phyloP scores from a whole-genome alignment of 2,888 invertebrate species.

The Drosophila acutilabella region DNA sequence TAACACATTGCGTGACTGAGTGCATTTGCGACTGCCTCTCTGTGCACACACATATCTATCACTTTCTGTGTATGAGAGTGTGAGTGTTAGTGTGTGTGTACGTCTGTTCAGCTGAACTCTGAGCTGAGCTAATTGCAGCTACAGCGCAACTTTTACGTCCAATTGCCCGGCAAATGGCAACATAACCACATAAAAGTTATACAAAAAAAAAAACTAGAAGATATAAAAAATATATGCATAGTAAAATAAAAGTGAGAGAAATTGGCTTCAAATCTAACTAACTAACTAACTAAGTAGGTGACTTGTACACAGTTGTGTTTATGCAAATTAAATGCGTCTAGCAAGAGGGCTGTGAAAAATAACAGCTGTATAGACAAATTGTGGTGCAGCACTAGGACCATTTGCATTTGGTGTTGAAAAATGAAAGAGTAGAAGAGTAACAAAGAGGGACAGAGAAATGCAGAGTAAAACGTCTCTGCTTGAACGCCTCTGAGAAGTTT shows the following conservation, averaged over 20 bases:
- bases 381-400: background rate
- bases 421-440: background rate
- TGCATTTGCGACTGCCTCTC: background rate
- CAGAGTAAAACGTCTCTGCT: background rate
- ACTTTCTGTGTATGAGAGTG: background rate
- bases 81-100: background rate
- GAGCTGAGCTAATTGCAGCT: constrained; percentile 45
- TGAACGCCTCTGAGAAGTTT: constrained; percentile 13
- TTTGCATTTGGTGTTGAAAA: background rate
- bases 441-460: background rate
- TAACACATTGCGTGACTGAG: constrained; percentile 60
- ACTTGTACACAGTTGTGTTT: constrained; percentile 36
- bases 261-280: constrained; percentile 28
- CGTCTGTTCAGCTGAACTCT: background rate
- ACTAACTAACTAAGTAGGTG: constrained; percentile 37
- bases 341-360: constrained; percentile 31
- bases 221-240: background rate
- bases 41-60: background rate
- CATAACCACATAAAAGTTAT: constrained; percentile 22
- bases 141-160: constrained; percentile 44
- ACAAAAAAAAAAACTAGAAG: constrained; percentile 8
- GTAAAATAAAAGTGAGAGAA: background rate
- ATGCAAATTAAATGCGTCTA: constrained; percentile 35
- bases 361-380: constrained; percentile 66
- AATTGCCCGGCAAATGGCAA: constrained; percentile 49